Base-by-base conservation (phyloP, 2,113 vertebrate genomes). In the Pterocles gutturalis region DNA sequence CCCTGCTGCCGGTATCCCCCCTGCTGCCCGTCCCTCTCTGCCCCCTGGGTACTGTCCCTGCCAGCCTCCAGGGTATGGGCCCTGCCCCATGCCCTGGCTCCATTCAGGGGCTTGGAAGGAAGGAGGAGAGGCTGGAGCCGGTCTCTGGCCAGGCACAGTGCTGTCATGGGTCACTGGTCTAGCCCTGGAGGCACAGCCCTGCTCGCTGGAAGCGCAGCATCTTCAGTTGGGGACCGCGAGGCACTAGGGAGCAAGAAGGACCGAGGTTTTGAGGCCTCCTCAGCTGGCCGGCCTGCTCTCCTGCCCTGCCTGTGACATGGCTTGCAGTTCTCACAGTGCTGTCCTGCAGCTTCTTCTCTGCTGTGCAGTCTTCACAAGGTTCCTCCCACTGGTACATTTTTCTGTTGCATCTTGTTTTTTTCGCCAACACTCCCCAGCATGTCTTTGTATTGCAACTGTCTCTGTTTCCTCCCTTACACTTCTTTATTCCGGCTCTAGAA, bases 381-480 rank as follows among this genome's bases (percentile, higher is more conserved):
- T 18, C 33, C 9, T 33, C 7, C 5, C 28, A 0, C 33, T 48
- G 34, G n/a, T 17, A 8, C 4, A 0, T 10, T 57, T n/a, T 31
- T 26, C 31, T 33, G 5, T 15, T 41, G 28, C 46, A 28, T n/a
- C 33, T 34, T 45, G 16, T 21, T 64, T 21, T 10, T 22, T 24
- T 45, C 49, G 36, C 62, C 11, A 31, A 24, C 0, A 0, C 14
- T 41, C 33, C 11, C 17, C 1, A 1, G 11, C 10, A 0, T 26
- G 36, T 12, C 17, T 53, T 24, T 17, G 58, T 33, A 5, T 60
- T 12, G 2, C 28, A 38, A 1, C 38, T 9, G 26, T 7, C 25
- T 48, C 16, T 10, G 16, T 29, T 70, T 34, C 9, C 9, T 31
- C 13, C 33, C 7, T 64, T 20, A 3, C 2, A 0, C 46, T 34